Base-by-base conservation (phyloP, 2,113 vertebrate genomes). In the Pardalotus punctatus region DNA sequence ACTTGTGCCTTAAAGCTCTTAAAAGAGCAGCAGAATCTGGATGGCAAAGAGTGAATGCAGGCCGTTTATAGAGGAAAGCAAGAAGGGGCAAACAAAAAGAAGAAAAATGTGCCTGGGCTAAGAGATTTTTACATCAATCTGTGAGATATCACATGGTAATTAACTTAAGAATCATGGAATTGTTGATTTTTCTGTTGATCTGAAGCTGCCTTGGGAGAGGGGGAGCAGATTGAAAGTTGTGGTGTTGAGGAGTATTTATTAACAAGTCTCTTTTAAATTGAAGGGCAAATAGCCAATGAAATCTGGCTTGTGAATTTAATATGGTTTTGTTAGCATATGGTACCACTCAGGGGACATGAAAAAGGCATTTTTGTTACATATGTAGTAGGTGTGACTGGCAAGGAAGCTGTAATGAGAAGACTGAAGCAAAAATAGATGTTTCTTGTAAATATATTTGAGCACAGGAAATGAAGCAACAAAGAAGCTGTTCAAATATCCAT, bases 241-340 rank as follows among this genome's bases (percentile, higher is more conserved):
- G 50, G 5, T 27, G 23, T 40, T 82, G 72, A 86, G 73, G 29
- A 89, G n/a, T 86, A 79, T 81, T 92, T 95, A 78, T 83, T 83
- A 81, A 93, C 72, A 96, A 86, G 74, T 86, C 48, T 74, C 72
- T 85, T 94, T 35, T 40, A 67, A 90, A 92, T 45, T 56, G 54
- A 61, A 94, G 54, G 90, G 94, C 87, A 93, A 90, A 95, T 88
- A 93, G 87, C 90, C 92, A 94, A n/a, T 33, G 77, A 94, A 93
- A 84, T 92, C 72, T 92, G 92, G n/a, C 76, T 78, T 74, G 72
- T 90, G 72, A 90, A 86, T 83, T 92, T 93, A 95, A 86, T 80
- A 53, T 10, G 74, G 21, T 90, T 95, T 84, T 90, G 53, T 76
- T 51, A 72, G 69, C 96, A 96, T 95, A 94, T 96, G 94, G 74